phyloP scores from a whole-genome alignment of 2,797 vertebrate species.

The Naso thynnoides region DNA sequence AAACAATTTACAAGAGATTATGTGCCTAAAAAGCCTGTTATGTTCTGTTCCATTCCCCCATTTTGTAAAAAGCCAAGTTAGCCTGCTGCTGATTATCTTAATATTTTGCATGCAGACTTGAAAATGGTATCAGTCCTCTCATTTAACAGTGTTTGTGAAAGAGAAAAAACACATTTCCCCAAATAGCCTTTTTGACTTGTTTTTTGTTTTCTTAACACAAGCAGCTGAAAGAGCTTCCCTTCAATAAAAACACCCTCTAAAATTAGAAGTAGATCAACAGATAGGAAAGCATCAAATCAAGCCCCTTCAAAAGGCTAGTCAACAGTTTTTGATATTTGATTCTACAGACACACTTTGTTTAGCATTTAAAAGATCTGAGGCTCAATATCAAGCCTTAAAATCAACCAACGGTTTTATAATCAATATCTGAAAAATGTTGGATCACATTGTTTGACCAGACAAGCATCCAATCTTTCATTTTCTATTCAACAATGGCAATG shows the following conservation, averaged over 20 bases:
- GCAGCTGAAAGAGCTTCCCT: not conserved
- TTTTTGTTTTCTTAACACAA: not conserved
- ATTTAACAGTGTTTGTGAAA: not conserved
- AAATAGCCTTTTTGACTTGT: not conserved
- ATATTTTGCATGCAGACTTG: not conserved
- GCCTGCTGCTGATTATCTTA: not conserved
- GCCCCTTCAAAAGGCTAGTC: not conserved
- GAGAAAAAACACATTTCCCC: no score
- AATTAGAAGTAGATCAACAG: not conserved
- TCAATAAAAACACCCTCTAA: not conserved
- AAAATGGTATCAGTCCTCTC: not conserved
- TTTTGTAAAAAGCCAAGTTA: not conserved
- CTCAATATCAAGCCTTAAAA: not conserved
- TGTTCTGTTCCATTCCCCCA: not conserved
- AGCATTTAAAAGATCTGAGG: not conserved
- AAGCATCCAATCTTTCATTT: conserved; percentile 4
- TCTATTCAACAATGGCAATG: not conserved
- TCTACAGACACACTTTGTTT: not conserved
- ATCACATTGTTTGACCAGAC: not conserved
- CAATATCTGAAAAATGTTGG: no score
- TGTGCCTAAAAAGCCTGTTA: no score
- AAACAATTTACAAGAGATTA: not conserved
- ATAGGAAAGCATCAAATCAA: not conserved
- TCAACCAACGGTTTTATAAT: not conserved
- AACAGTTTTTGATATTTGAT: not conserved